A percentile compares a stretch with the other conserved stretches of the same genome.
Conservation (phyloP, 1,140 invertebrate genomes). For the Drosophila tristis region DNA sequence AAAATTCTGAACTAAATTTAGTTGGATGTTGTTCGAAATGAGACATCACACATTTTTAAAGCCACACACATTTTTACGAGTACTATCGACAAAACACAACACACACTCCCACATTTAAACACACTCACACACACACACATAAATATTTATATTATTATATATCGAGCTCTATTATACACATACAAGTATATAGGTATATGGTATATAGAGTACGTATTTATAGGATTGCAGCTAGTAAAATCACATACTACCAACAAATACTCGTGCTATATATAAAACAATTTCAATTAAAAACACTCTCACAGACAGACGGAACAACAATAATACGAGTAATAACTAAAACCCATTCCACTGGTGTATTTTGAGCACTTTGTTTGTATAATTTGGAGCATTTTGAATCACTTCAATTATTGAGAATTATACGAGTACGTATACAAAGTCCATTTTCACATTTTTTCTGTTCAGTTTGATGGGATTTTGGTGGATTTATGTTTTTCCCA, state of each 20-base stretch:
- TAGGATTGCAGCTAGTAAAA: constrained; percentile 45
- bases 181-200: constrained; percentile 38
- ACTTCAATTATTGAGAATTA: constrained; percentile 39
- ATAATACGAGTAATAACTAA: constrained; percentile 41
- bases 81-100: constrained; percentile 23
- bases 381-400: constrained; percentile 33
- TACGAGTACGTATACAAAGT: constrained; percentile 2
- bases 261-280: constrained; percentile 32
- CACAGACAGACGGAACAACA: constrained; percentile 17
- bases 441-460: constrained; percentile 9
- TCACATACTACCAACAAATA: constrained; percentile 26
- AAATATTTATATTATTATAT: constrained; percentile 35
- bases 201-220: constrained; percentile 50
- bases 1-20: constrained; percentile 81
- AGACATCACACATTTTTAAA: constrained; percentile 67
- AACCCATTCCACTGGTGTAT: constrained; percentile 34
- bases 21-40: constrained; percentile 61
- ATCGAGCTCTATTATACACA: constrained; percentile 14
- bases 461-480: constrained; percentile 17
- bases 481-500: constrained; percentile 14
- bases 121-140: constrained; percentile 32
- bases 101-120: constrained; percentile 7
- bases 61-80: constrained; percentile 66
- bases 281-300: constrained; percentile 51
- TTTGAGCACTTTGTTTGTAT: constrained; percentile 38